phyloP scores from a whole-genome alignment of 2,113 vertebrate genomes.

The Nycticebus coucang region DNA sequence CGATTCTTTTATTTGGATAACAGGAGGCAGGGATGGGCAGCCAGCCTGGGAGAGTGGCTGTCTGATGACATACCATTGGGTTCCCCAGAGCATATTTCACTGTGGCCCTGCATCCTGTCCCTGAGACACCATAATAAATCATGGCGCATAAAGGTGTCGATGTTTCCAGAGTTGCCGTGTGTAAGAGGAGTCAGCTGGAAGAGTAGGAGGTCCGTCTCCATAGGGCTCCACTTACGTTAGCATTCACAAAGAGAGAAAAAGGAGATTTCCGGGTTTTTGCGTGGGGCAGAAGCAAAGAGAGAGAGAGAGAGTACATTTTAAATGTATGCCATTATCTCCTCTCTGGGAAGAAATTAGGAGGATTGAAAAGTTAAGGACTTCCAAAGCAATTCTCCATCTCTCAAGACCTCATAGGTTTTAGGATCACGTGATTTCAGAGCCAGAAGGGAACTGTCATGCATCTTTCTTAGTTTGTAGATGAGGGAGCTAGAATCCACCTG shows the following conservation, averaged over 20 bases:
- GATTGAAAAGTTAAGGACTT: background rate
- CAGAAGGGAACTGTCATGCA: background rate
- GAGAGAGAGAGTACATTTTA: background rate
- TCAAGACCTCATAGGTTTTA: background rate
- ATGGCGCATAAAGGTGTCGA: background rate
- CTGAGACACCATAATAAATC: background rate
- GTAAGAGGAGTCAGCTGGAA: background rate
- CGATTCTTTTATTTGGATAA: slow-evolving; percentile 23
- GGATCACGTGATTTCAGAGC: background rate
- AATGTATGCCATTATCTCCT: background rate
- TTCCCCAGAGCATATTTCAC: background rate
- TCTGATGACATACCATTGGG: background rate
- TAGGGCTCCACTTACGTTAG: background rate
- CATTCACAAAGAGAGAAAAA: background rate
- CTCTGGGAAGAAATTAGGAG: background rate
- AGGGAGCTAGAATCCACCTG: background rate
- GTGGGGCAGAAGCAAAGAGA: background rate
- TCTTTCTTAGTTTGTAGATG: background rate
- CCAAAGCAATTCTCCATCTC: background rate
- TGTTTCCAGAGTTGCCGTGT: background rate
- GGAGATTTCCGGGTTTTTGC: background rate
- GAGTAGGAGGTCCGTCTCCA: background rate
- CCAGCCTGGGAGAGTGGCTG: background rate
- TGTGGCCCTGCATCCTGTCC: background rate
- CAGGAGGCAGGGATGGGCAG: slow-evolving; percentile 6